Base-by-base conservation (phyloP, 1,140 invertebrate genomes). In the Trichonephila clavipes region DNA sequence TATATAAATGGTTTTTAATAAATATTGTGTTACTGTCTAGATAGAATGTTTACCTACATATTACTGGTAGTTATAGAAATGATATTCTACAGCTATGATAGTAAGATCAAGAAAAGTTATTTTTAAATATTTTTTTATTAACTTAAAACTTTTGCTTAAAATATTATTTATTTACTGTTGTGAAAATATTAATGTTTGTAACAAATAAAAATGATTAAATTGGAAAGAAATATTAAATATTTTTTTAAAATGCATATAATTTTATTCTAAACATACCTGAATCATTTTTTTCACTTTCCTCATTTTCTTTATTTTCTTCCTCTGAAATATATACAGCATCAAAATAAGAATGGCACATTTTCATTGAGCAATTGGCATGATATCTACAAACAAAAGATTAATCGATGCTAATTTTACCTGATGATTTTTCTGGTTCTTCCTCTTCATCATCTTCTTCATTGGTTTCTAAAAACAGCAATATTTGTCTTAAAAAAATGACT, bases 401-500 rank as follows among this genome's bases (percentile, higher is more conserved):
- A 77, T 19, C 14, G 40, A 6, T 34, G 16, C 14, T 14, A 34
- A 19, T 34, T 44, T 95, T 90, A 61, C 94, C 92, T 28, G 81
- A 90, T 59, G 94, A 69, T 64, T 94, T 94, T 69, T 93, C 94
- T n/a, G 72, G 72, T 40, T 77, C 72, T 18, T 95, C 93, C 59
- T 95, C 94, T n/a, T 94, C 92, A 77, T 94, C 95, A 81, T 94
- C 94, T 82, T 88, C 90, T 18, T 83, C 82, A 83, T 58, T 66
- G 88, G 77, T 28, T 34, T 77, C 72, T 77, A 77, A 64, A 82
- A 59, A 28, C 59, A 86, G 14, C 34, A 16, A 83, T 44, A 83
- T n/a, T 81, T 92, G 18, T 64, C 6, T 64, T 18, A 19, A 64
- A 10, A 2, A 51, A 51, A 51, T 51, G 5, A 51, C 0, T 10